A percentile compares a stretch with the other conserved stretches of the same genome.
phyloP scores from a whole-genome alignment of 2,888 invertebrate genomes.

The Malthinus flaveolus region DNA sequence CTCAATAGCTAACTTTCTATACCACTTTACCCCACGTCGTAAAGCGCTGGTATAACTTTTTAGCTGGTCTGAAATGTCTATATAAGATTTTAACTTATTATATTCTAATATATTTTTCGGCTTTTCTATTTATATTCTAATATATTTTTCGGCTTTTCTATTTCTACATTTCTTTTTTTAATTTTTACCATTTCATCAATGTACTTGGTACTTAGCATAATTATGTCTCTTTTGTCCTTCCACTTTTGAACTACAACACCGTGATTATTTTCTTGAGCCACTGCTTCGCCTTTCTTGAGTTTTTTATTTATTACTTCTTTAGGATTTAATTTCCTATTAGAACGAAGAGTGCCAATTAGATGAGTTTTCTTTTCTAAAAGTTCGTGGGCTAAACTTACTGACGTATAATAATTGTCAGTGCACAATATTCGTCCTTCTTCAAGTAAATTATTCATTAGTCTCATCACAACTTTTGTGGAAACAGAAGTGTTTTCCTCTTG shows the following conservation, averaged over 20 bases:
- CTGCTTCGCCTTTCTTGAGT: slow-evolving; percentile 35
- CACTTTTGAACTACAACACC: slow-evolving; percentile 35
- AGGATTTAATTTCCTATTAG: slow-evolving; percentile 3
- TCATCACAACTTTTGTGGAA: background rate
- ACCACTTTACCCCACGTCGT: slow-evolving; percentile 30
- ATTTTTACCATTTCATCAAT: background rate
- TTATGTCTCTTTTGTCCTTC: slow-evolving; percentile 32
- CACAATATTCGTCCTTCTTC: background rate
- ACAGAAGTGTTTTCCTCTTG: background rate
- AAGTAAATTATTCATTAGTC: background rate
- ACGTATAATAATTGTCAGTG: slow-evolving; percentile 29
- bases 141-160: too few species aligned
- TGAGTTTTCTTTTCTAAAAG: slow-evolving; percentile 12
- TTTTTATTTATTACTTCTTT: slow-evolving; percentile 14
- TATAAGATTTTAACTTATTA: slow-evolving; percentile 30
- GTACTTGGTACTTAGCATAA: background rate
- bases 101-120: slow-evolving; percentile 28
- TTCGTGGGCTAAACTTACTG: slow-evolving; percentile 19
- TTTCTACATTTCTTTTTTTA: slow-evolving; percentile 2
- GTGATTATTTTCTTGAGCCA: slow-evolving; percentile 32
- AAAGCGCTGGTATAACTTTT: slow-evolving; percentile 35
- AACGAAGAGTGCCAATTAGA: slow-evolving; percentile 8
- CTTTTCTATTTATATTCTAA: too few species aligned
- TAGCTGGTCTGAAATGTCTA: slow-evolving; percentile 34
- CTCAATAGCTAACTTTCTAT: slow-evolving; percentile 20